Conservation (phyloP, 1,140 invertebrate species). For the Stegodyphus mimosarum region DNA sequence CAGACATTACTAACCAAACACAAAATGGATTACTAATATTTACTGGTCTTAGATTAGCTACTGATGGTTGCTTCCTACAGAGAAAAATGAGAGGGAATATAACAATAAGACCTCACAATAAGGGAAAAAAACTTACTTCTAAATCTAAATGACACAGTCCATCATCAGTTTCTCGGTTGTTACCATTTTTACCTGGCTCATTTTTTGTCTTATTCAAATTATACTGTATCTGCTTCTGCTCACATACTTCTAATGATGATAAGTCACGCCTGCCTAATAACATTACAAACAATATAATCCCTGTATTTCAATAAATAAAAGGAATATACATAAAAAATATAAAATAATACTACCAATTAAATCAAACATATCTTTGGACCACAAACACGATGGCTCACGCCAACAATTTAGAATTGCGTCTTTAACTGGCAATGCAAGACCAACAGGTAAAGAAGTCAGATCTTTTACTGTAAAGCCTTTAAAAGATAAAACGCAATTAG, state of each 20-base stretch:
- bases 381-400: conserved; percentile 80
- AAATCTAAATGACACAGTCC: conserved; percentile 77
- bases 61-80: too few relatives aligned
- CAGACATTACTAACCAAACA: conserved; percentile 1
- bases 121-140: conserved; percentile 67
- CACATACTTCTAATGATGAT: conserved; percentile 57
- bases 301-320: background rate
- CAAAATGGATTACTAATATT: too few relatives aligned
- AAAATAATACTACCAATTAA: conserved; percentile 74
- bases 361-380: conserved; percentile 80
- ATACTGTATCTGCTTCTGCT: background rate
- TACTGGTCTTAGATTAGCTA: too few relatives aligned
- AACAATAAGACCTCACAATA: background rate
- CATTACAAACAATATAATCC: background rate
- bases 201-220: conserved; percentile 10
- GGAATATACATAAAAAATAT: background rate
- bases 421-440: conserved; percentile 79
- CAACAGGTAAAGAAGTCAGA: conserved; percentile 80
- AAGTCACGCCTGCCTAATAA: conserved; percentile 68
- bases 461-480: conserved; percentile 76
- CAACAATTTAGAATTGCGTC: conserved; percentile 82
- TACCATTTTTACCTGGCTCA: background rate
- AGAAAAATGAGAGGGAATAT: too few relatives aligned
- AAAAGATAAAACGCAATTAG: conserved; percentile 17
- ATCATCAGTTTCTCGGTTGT: conserved; percentile 71